Evolutionary conservation across 2,113 vertebrate species (phyloP).

Genomic region (Triplophysa dalaica): DNA sequence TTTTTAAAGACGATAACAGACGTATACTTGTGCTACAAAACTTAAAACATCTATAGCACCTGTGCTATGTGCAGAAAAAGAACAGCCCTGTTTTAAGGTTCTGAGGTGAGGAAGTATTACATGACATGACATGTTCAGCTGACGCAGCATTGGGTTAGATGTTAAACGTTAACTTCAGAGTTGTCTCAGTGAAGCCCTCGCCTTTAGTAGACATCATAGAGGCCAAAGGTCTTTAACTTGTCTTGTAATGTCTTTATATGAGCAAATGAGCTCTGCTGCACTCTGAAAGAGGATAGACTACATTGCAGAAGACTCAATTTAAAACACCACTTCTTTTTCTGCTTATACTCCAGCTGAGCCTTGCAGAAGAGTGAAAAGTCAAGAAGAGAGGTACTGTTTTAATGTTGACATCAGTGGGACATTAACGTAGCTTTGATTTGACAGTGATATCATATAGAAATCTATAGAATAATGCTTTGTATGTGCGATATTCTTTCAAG

Average conservation of each 20-base stretch:
- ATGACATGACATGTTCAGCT: constrained; percentile 17
- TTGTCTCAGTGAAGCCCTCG: constrained; percentile 19
- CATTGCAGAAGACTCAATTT: neutral
- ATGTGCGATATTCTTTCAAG: too few species aligned
- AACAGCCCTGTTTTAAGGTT: neutral
- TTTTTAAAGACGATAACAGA: too few species aligned
- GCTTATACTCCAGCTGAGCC: neutral
- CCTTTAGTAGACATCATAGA: constrained; percentile 25
- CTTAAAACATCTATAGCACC: too few species aligned
- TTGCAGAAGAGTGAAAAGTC: neutral
- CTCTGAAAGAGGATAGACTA: constrained; percentile 4
- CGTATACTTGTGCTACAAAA: too few species aligned
- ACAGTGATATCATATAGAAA: neutral
- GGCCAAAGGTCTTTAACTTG: constrained; percentile 46
- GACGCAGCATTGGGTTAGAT: constrained; percentile 10
- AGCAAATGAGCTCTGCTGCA: neutral
- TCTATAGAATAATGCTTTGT: too few species aligned
- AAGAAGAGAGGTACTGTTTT: constrained; percentile 14
- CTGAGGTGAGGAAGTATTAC: neutral
- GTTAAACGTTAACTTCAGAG: constrained; percentile 42
- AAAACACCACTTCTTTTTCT: neutral
- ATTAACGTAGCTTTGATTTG: neutral
- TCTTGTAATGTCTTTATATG: neutral
- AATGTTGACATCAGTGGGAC: neutral
- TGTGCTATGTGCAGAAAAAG: too few species aligned